phyloP scores from a whole-genome alignment of 2,113 vertebrate genomes.

The Anoplopoma fimbria region DNA sequence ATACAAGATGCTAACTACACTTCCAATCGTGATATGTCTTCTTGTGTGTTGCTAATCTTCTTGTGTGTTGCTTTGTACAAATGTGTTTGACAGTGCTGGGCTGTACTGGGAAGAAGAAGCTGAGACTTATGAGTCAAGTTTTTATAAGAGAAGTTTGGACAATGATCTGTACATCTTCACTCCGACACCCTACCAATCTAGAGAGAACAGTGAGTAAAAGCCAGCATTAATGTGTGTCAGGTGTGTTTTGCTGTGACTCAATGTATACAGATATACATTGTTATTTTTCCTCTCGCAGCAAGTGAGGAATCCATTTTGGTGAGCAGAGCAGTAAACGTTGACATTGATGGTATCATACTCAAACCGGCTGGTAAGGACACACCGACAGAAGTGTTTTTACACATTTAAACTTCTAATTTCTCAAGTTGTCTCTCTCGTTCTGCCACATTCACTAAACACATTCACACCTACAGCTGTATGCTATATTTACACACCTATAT shows the following conservation, averaged over 20 bases:
- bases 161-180: conserved; percentile 96
- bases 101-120: conserved; percentile 91
- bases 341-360: conserved; percentile 85
- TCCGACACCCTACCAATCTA: conserved; percentile 82
- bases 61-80: conserved; percentile 16
- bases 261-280: neutral
- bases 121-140: conserved; percentile 95
- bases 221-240: neutral
- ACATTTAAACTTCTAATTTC: conserved; percentile 6
- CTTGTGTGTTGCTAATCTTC: neutral
- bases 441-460: conserved; percentile 38
- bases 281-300: conserved; percentile 57
- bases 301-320: conserved; percentile 92
- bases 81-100: conserved; percentile 79
- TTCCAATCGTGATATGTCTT: neutral
- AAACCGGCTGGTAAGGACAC: conserved; percentile 92
- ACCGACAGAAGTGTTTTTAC: neutral
- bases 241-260: neutral
- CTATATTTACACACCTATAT: conserved; percentile 33
- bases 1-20: neutral
- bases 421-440: conserved; percentile 13
- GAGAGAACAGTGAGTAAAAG: conserved; percentile 86
- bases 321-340: conserved; percentile 92
- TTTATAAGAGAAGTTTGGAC: conserved; percentile 96
- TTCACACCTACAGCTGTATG: conserved; percentile 6